Evolutionary conservation across 2,888 invertebrate species (phyloP).

Genomic region (Ryuthela nishihirai): DNA sequence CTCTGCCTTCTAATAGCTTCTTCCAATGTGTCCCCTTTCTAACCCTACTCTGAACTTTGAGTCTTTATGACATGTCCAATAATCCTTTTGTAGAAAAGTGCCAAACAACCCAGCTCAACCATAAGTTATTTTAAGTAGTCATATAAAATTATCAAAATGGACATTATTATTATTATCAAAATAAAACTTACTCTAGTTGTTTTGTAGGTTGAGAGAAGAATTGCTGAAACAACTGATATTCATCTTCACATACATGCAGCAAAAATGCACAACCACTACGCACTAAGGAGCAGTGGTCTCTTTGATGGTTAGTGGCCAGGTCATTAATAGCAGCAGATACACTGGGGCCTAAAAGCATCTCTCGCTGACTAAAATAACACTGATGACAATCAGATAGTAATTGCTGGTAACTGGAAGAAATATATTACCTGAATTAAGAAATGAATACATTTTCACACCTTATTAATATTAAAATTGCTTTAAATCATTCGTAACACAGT

Average conservation of each 20-base stretch:
- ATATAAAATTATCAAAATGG: conserved; percentile 7
- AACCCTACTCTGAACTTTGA: no score
- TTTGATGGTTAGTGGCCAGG: conserved; percentile 58
- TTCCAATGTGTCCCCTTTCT: no score
- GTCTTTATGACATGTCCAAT: no score
- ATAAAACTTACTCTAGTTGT: conserved; percentile 60
- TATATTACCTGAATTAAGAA: conserved; percentile 3
- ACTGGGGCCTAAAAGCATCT: conserved; percentile 65
- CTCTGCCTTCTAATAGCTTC: no score
- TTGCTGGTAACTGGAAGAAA: conserved; percentile 66
- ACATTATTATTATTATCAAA: not conserved
- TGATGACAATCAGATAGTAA: conserved; percentile 75
- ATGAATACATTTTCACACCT: conserved; percentile 7
- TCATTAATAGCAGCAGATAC: conserved; percentile 66
- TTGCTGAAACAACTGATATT: conserved; percentile 83
- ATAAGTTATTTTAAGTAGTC: no score
- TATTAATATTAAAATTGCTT: conserved; percentile 8
- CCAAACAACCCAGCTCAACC: no score
- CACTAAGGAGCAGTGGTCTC: conserved; percentile 67
- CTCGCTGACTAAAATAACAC: conserved; percentile 72
- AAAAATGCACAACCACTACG: conserved; percentile 85
- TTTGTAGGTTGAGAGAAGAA: conserved; percentile 72
- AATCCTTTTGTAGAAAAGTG: no score
- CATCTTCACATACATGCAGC: conserved; percentile 91
- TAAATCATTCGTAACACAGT: no score